phyloP scores from a whole-genome alignment of 2,797 vertebrate species.

The Dryobates pubescens region DNA sequence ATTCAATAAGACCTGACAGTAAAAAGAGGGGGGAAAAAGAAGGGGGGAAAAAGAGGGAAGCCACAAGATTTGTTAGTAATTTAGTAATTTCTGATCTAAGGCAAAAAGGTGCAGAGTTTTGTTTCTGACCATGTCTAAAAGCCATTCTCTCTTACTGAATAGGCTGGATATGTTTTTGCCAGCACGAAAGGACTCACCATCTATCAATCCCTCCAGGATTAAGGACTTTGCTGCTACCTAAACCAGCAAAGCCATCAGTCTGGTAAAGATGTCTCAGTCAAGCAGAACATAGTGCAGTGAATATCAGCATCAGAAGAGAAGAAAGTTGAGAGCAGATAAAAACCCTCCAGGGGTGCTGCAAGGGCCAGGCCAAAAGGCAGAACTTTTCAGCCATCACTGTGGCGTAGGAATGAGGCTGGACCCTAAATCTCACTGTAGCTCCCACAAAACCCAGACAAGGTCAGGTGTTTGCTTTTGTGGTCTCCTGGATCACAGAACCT shows the following conservation, averaged over 20 bases:
- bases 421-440: background rate
- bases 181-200: background rate
- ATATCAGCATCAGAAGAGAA: background rate
- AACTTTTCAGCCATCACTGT: background rate
- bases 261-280: background rate
- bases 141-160: background rate
- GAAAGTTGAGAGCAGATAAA: background rate
- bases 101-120: background rate
- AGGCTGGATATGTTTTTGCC: background rate
- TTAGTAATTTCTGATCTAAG: background rate
- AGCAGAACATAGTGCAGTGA: background rate
- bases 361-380: background rate
- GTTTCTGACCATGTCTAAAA: background rate
- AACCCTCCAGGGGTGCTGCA: background rate
- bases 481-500: background rate
- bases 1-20: background rate
- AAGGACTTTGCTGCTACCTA: background rate
- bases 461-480: background rate
- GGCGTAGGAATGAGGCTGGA: background rate
- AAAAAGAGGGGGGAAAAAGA: background rate
- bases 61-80: background rate
- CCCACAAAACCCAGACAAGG: background rate
- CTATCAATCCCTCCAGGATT: background rate
- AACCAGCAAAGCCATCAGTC: background rate
- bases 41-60: rapidly evolving